Base-by-base conservation (phyloP, 92 coral and sea anemone genomes). In the Heteractis magnifica region DNA sequence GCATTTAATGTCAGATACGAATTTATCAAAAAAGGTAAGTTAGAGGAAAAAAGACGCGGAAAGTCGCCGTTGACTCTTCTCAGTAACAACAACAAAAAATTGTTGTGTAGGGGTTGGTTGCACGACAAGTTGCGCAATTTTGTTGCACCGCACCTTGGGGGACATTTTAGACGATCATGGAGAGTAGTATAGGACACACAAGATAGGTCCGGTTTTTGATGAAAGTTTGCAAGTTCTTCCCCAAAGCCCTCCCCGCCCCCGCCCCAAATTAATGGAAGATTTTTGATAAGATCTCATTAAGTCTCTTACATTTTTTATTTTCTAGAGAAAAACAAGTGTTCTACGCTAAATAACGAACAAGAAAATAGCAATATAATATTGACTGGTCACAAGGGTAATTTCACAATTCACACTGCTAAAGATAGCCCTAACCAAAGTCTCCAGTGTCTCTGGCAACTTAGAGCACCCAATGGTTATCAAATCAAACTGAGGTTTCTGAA, bases 381-480 rank as follows among this genome's bases (percentile, higher is more conserved):
- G 12, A 21, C 75, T 51, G 77, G 51, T 1, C 5, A 8, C 44
- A 53, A 41, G 12, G 65, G 76, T 20, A 76, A 60, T 72, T 51
- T 77, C 15, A 58, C 81, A 23, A 51, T 56, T 12, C 21, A 59
- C 11, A 41, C 23, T 20, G 65, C 6, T 19, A 83, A 18, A 20
- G 5, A 10, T 21, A 48, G 3, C 18, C 73, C 50, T 10, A 48
- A 20, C 5, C 48, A 26, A 65, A 14, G 65, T 23, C 59, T 84
- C 52, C 64, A 76, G 44, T 84, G 87, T n/a, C 51, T 12, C 8
- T 85, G 88, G 88, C 65, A 52, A 10, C 52, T 85, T 52, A 77
- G 14, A 41, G 82, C 81, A 4, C 88, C 88, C 7, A 44, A 4
- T 3, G 76, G 65, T 13, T 52, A 64, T 51, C 81, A 78, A 78